phyloP scores from a whole-genome alignment of 2,888 invertebrate species.

The Harpalus rubripes region DNA sequence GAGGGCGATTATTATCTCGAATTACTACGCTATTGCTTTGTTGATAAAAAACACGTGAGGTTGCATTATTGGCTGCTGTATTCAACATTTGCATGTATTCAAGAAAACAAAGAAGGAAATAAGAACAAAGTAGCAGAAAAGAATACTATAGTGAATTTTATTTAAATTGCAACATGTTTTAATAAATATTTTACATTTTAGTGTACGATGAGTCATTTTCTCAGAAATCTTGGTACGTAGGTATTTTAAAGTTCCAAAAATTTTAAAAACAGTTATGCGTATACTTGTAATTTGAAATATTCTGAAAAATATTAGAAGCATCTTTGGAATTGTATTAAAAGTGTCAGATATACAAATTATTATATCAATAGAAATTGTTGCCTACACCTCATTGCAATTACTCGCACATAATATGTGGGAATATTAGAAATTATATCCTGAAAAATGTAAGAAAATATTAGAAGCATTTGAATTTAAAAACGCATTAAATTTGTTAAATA shows the following conservation, averaged over 20 bases:
- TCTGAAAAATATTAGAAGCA: background rate
- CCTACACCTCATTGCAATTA: no score
- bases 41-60: slow-evolving; percentile 4
- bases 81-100: background rate
- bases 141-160: background rate
- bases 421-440: background rate
- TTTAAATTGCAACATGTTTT: no score
- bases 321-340: background rate
- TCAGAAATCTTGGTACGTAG: background rate
- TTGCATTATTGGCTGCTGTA: background rate
- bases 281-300: background rate
- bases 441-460: background rate
- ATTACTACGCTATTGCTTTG: background rate
- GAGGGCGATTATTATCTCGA: background rate
- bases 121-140: background rate
- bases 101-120: background rate
- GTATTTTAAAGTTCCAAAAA: background rate
- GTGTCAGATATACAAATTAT: background rate
- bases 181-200: background rate
- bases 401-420: no score
- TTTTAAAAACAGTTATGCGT: background rate
- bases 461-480: no score
- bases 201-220: background rate
- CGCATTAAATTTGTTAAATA: no score
- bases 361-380: background rate